Conservation (phyloP, 1,140 invertebrate species). For the Eciton burchellii region DNA sequence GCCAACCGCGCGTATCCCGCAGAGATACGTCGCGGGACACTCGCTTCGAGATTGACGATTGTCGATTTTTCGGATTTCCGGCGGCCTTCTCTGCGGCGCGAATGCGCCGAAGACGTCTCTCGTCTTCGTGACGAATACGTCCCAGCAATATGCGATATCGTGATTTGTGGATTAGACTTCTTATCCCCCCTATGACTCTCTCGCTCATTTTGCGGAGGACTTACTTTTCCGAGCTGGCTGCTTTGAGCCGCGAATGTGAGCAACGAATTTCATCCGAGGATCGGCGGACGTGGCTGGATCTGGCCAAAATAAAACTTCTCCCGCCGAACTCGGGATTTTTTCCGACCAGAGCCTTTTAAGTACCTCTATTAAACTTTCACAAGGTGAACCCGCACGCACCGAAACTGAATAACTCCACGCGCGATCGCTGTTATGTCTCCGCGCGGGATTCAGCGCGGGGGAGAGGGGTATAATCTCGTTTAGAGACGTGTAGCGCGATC, state of each 20-base stretch:
- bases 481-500: not conserved
- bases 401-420: not conserved
- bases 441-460: not conserved
- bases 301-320: slow-evolving; percentile 17
- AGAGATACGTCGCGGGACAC: too few species aligned
- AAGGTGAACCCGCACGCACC: slow-evolving; percentile 5
- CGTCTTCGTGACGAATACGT: too few species aligned
- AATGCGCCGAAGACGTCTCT: too few species aligned
- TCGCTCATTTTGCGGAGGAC: not conserved
- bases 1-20: not conserved
- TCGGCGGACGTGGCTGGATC: not conserved
- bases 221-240: not conserved
- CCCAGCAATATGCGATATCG: too few species aligned
- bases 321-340: not conserved
- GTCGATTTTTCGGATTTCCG: too few species aligned
- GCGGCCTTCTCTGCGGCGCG: too few species aligned
- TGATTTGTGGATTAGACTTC: not conserved
- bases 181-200: not conserved
- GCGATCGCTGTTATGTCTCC: not conserved
- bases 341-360: not conserved
- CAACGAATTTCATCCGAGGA: not conserved
- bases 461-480: not conserved
- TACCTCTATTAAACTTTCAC: not conserved
- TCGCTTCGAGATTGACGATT: too few species aligned
- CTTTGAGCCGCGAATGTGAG: too few species aligned